Percentiles rank a stretch among this genome's conserved stretches.
Conservation (phyloP, 1,140 invertebrate genomes). For the Lamellibrachia luymesi region DNA sequence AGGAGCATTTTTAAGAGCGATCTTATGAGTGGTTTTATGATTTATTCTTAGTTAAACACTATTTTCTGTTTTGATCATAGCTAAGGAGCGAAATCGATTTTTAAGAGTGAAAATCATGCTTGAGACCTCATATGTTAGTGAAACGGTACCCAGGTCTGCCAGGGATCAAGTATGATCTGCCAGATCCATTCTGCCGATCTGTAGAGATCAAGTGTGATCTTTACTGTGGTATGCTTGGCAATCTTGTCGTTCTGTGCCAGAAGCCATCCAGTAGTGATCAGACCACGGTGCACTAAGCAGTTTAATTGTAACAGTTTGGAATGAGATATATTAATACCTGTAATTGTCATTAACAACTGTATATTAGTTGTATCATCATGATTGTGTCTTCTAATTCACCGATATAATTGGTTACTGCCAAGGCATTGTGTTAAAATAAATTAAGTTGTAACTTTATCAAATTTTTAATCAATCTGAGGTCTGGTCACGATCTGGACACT, state of each 20-base stretch:
- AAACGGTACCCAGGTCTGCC: neutral
- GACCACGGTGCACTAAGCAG: neutral
- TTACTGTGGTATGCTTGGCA: neutral
- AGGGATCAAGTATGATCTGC: neutral
- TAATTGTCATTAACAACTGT: neutral
- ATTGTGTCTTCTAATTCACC: neutral
- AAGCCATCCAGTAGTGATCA: neutral
- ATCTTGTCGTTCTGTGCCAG: neutral
- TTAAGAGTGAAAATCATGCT: no score
- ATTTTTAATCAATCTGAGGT: neutral
- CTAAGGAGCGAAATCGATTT: no score
- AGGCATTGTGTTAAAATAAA: neutral
- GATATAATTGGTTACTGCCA: neutral
- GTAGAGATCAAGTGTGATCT: neutral
- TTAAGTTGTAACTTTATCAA: neutral
- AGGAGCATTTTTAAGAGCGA: no score
- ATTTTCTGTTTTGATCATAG: no score
- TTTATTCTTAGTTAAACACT: no score
- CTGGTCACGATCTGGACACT: neutral
- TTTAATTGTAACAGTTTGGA: neutral
- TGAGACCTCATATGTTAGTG: neutral
- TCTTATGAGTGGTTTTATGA: no score
- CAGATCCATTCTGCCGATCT: neutral
- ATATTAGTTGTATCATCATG: neutral
- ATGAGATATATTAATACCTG: neutral